Evolutionary conservation across 2,113 vertebrate genomes (phyloP), one percentile per base, ranked within the genome.

Genomic region (Campylorhamphus procurvoides): DNA sequence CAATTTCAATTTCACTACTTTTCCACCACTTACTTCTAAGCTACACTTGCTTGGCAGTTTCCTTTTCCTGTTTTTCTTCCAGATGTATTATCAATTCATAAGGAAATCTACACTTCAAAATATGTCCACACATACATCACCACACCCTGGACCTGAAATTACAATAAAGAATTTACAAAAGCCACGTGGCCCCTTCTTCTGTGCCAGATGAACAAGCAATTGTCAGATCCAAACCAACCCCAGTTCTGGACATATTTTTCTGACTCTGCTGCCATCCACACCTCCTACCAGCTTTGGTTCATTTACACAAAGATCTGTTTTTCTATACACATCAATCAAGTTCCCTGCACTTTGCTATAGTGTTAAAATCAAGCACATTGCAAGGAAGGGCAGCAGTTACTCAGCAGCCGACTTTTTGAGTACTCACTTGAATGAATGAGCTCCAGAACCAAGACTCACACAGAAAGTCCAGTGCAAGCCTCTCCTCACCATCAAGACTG

Each of bases 51-150:
- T 75, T 7, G 1, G 33, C 28, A 78, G 69, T 89, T 91, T 62
- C 53, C 74, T 64, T 37, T 71, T 76, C 87, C 63, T 72, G 24
- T 82, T 96, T 73, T 82, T 33, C 58, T 87, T 82, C 12, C n/a
- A 68, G 58, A 40, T 12, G 12, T 12, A 42, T 24, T 68, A 33
- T 25, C 58, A 62, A 63, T 39, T 69, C 71, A 82, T 11, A 73
- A 53, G 29, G 24, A 52, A 76, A 58, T 19, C 49, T 55, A 63
- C 49, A 40, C 10, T 84, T 40, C 44, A 73, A 49, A 94, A 68
- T 68, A 87, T 2, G 12, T 33, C 52, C 47, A 23, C 3, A 23
- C 22, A 15, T 4, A 16, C 27, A 66, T 24, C 53, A 42, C 59
- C 79, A 74, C 10, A 2, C 64, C 64, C 66, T 52, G 24, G 49